Conservation (phyloP, 1,140 invertebrate genomes). For the Rhopalosiphum maidis region DNA sequence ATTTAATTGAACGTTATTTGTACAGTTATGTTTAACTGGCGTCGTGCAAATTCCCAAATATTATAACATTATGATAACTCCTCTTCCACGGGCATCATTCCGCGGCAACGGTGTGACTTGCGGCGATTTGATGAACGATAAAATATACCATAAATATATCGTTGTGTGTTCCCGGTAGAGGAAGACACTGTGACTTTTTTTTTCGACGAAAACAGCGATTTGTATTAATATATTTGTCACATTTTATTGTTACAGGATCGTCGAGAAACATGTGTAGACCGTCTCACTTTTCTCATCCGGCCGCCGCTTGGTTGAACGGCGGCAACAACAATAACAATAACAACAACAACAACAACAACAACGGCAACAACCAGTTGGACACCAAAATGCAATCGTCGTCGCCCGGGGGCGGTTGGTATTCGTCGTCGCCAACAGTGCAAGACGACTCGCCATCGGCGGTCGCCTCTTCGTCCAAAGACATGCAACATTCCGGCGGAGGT, state of each 20-base stretch:
- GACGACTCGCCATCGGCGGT: conserved; percentile 46
- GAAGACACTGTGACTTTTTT: neutral
- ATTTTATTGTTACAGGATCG: conserved; percentile 57
- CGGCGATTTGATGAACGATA: neutral
- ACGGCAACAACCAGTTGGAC: conserved; percentile 40
- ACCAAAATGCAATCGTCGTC: conserved; percentile 52
- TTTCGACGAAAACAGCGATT: neutral
- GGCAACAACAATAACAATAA: neutral
- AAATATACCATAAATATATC: neutral
- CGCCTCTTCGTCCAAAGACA: conserved; percentile 46
- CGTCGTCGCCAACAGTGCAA: conserved; percentile 38
- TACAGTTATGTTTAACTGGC: no score
- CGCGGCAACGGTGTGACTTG: neutral
- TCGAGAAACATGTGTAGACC: conserved; percentile 60
- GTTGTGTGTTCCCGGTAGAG: neutral
- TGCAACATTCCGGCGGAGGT: conserved; percentile 52
- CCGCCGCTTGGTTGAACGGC: conserved; percentile 55
- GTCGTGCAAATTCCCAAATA: neutral
- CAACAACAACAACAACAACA: conserved; percentile 46
- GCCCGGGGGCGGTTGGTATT: conserved; percentile 46
- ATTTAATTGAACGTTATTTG: no score
- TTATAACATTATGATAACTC: neutral
- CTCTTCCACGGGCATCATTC: neutral
- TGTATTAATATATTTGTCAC: neutral
- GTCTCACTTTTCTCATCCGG: conserved; percentile 55